Evolutionary conservation across 2,888 invertebrate species (phyloP), one percentile per base, ranked within the genome.

Genomic region (Leptopilina syphax): DNA sequence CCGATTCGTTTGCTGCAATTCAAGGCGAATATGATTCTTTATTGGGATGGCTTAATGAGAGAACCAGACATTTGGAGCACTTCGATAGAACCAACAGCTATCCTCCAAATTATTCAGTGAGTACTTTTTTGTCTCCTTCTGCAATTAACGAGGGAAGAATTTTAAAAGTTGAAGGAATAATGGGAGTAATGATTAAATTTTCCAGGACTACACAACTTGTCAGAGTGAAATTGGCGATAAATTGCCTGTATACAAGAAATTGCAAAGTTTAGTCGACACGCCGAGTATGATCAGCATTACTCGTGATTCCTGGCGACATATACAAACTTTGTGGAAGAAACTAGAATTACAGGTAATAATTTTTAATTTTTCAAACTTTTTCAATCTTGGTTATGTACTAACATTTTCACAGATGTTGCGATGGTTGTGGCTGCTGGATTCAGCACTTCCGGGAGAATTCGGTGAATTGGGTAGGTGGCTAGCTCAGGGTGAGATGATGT

Each of bases 361-460:
- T 34, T 44, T 50, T 12, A n/a, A 65, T 68, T 76, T 3, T 76
- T 83, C 41, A 93, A 8, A 44, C 1, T 44, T 8, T 7, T 44
- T 0, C 18, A 18, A 18, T 18, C 18, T 18, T 18, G 18, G 18
- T 18, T 18, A 18, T 18, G 18, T 18, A 18, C 18, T 18, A 18
- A 18, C 18, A 18, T 18, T 18, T 18, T 18, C 18, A 44, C 94
- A 97, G 92, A 94, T 97, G 93, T 93, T 95, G 87, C 94, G 95
- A 88, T 98, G 98, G 98, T 94, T 97, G 86, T 97, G 97, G 96
- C 93, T 96, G 77, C 92, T 98, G 85, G 98, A 99, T 91, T 95
- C 96, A 0, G 94, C 94, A 83, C 93, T 98, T 77, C 97, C 98
- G 9, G 97, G 97, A 65, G 96, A 97, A 87, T 95, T 98, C 86